Conservation (phyloP, 2,113 vertebrate species). For the Chloropsis hardwickii region DNA sequence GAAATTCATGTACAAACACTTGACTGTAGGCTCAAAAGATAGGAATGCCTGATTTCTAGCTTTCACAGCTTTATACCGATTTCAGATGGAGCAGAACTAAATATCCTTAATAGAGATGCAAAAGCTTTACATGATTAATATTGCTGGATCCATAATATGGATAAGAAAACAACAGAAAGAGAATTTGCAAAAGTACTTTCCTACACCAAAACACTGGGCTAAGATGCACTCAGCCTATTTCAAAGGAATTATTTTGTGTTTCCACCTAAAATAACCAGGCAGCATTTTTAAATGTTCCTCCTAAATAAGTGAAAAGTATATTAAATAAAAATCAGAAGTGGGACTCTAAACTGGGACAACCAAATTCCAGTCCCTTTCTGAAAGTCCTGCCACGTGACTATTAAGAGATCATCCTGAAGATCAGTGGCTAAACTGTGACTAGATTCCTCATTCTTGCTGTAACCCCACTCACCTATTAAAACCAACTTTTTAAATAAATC, state of each 20-base stretch:
- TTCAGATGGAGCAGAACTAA: not conserved
- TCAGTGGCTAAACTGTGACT: not conserved
- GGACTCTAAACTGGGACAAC: not conserved
- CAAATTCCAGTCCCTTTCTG: not conserved
- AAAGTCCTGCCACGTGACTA: not conserved
- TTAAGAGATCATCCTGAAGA: not conserved
- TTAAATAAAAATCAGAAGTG: not conserved
- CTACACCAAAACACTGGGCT: not conserved
- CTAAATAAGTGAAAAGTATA: not conserved
- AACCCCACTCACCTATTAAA: not conserved
- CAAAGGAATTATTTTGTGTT: not conserved
- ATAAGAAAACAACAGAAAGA: not conserved
- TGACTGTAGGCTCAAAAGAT: not conserved
- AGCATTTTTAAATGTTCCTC: not conserved
- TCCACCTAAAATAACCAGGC: not conserved
- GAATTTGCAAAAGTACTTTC: not conserved
- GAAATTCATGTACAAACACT: not conserved
- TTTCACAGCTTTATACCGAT: not conserved
- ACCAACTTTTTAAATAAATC: constrained; percentile 5
- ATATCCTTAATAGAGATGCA: not conserved
- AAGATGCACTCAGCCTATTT: not conserved
- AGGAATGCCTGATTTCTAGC: not conserved
- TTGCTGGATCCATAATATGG: not conserved
- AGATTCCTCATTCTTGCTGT: not conserved
- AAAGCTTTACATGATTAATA: not conserved